phyloP scores from a whole-genome alignment of 2,113 vertebrate genomes.

The Crotalus tigris region DNA sequence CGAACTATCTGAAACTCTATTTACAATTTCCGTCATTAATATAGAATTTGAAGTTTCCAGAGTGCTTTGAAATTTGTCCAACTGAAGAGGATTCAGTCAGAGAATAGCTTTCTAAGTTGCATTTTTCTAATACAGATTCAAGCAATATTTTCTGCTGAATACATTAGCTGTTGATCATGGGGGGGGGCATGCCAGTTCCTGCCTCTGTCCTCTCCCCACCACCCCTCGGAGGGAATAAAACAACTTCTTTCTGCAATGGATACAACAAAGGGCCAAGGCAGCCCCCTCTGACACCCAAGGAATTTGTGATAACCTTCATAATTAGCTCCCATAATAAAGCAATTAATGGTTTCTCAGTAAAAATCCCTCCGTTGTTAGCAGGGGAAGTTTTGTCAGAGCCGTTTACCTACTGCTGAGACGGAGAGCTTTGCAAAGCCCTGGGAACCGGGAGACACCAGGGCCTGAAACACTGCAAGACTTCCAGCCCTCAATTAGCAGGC shows the following conservation, averaged over 20 bases:
- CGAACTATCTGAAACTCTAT: neutral
- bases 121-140: slow-evolving; percentile 53
- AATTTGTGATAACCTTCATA: slow-evolving; percentile 69
- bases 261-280: slow-evolving; percentile 41
- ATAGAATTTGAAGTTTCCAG: neutral
- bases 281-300: slow-evolving; percentile 58
- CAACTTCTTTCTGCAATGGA: slow-evolving; percentile 55
- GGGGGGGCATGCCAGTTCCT: slow-evolving; percentile 55
- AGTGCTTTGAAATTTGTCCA: neutral
- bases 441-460: slow-evolving; percentile 50
- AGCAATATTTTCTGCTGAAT: slow-evolving; percentile 55
- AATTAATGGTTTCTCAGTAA: slow-evolving; percentile 59
- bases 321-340: slow-evolving; percentile 77
- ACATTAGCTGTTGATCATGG: slow-evolving; percentile 28
- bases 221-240: slow-evolving; percentile 49
- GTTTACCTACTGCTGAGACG: slow-evolving; percentile 55
- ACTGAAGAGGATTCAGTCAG: slow-evolving; percentile 32
- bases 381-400: slow-evolving; percentile 62
- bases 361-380: slow-evolving; percentile 68
- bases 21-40: neutral
- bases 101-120: slow-evolving; percentile 51
- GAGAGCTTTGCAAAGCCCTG: slow-evolving; percentile 49
- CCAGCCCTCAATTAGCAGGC: slow-evolving; percentile 65
- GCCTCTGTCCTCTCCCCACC: slow-evolving; percentile 47
- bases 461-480: slow-evolving; percentile 46